phyloP scores from a whole-genome alignment of 2,888 invertebrate genomes.

The Eueremaeus valkanovi region DNA sequence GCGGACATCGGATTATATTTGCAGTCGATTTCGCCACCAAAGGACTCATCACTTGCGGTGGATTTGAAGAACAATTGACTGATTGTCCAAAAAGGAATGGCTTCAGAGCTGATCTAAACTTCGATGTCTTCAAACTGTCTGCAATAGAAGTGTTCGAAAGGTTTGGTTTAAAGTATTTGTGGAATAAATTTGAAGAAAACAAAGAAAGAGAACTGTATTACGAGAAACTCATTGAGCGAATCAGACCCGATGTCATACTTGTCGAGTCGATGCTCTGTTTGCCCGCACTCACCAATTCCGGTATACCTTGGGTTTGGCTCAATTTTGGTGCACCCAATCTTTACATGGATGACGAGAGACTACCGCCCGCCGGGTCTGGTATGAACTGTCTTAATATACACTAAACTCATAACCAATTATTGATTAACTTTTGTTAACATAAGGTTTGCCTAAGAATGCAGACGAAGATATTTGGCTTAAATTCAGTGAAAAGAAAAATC shows the following conservation, averaged over 20 bases:
- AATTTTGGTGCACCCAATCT: slow-evolving; percentile 13
- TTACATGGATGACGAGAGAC: neutral
- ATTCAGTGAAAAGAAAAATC: neutral
- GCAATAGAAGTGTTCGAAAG: neutral
- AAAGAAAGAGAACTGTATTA: neutral
- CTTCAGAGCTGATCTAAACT: neutral
- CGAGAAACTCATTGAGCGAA: neutral
- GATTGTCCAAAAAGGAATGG: neutral
- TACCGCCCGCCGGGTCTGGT: neutral
- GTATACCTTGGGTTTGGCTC: slow-evolving; percentile 8
- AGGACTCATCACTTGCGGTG: neutral
- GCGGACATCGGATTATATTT: neutral
- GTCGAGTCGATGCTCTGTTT: neutral
- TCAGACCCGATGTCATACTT: neutral
- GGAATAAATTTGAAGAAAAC: neutral
- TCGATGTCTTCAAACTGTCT: neutral
- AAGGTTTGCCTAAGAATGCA: neutral
- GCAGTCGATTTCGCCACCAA: neutral
- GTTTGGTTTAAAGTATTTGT: neutral
- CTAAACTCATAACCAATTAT: too few species aligned
- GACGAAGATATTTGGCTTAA: neutral
- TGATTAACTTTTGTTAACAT: neutral
- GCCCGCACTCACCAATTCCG: neutral
- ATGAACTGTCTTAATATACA: neutral
- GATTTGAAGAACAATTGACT: neutral